Evolutionary conservation across 1,140 invertebrate genomes (phyloP).

Genomic region (Cyclina sinensis): DNA sequence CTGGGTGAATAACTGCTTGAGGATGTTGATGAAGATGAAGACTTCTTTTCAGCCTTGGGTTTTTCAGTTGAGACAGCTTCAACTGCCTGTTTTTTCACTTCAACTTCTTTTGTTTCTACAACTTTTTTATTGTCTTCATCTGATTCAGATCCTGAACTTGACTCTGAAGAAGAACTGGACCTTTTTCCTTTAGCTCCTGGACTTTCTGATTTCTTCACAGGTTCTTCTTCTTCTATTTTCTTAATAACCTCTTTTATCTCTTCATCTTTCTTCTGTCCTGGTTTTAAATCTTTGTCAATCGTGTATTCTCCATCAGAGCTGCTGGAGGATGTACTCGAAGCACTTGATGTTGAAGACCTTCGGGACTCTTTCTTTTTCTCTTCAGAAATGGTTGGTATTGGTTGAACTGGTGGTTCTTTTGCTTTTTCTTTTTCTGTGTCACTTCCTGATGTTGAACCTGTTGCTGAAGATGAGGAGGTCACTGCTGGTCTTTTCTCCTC

Average conservation of each 20-base stretch:
- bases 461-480: neutral
- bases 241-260: too few relatives aligned
- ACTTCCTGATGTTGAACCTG: neutral
- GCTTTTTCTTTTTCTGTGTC: neutral
- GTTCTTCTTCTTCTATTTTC: neutral
- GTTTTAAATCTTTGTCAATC: slow-evolving; percentile 17
- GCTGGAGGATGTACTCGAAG: slow-evolving; percentile 31
- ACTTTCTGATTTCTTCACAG: neutral
- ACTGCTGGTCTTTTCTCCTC: neutral
- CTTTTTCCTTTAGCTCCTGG: neutral
- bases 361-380: neutral
- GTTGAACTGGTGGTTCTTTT: neutral
- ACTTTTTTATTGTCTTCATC: slow-evolving; percentile 51
- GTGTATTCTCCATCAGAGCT: slow-evolving; percentile 49
- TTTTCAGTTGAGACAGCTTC: neutral
- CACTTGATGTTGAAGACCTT: slow-evolving; percentile 13
- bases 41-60: neutral
- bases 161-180: neutral
- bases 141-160: slow-evolving; percentile 31
- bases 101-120: neutral
- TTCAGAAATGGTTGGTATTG: neutral
- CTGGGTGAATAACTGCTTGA: neutral
- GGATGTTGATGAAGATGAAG: neutral
- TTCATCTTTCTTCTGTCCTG: neutral
- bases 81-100: neutral